Evolutionary conservation across 1,140 invertebrate genomes (phyloP).

Genomic region (Ericerus pela): DNA sequence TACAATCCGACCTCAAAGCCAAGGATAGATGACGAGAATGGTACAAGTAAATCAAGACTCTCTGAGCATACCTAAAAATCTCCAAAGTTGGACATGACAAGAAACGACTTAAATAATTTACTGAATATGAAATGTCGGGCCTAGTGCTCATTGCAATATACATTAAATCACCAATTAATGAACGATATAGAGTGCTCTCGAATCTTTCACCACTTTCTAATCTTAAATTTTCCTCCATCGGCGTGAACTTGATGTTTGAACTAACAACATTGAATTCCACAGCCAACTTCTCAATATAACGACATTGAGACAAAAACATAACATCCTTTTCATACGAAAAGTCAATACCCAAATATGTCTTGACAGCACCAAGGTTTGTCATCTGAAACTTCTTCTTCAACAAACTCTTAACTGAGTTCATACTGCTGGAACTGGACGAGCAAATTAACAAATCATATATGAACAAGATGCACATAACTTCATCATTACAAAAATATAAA

Average conservation of each 20-base stretch:
- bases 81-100: constrained; percentile 22
- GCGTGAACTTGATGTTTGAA: background rate
- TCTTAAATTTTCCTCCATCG: constrained; percentile 1
- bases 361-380: background rate
- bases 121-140: constrained; percentile 30
- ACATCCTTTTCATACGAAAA: background rate
- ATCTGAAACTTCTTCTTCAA: constrained; percentile 4
- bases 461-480: background rate
- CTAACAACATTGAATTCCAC: background rate
- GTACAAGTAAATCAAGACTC: constrained; percentile 30
- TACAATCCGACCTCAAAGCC: background rate
- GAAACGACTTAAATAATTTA: constrained; percentile 26
- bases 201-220: background rate
- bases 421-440: background rate
- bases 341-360: constrained; percentile 6
- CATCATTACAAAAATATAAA: background rate
- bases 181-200: background rate
- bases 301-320: constrained; percentile 1
- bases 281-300: background rate
- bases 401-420: background rate
- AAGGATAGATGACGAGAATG: constrained; percentile 18
- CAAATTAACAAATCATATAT: constrained; percentile 13
- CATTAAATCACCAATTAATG: background rate
- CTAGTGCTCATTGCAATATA: background rate
- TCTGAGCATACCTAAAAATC: constrained; percentile 29